phyloP scores from a whole-genome alignment of 2,888 invertebrate genomes.

The Sabellastarte sp. region DNA sequence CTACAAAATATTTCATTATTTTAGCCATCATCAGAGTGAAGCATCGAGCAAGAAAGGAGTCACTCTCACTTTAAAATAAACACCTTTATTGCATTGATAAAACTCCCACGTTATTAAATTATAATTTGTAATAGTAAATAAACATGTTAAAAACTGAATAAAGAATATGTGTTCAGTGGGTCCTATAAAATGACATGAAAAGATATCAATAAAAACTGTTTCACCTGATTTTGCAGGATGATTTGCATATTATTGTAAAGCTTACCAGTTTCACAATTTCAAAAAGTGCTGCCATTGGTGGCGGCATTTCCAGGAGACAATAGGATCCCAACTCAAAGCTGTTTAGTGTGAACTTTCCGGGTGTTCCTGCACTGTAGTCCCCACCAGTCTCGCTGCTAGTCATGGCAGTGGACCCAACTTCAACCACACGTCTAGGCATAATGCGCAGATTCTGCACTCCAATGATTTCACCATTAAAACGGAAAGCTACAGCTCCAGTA shows the following conservation, averaged over 20 bases:
- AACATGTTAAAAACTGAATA: background rate
- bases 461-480: constrained; percentile 37
- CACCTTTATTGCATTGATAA: too few relatives aligned
- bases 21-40: too few relatives aligned
- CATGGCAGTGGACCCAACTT: constrained; percentile 34
- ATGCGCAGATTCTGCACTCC: constrained; percentile 39
- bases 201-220: too few relatives aligned
- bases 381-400: constrained; percentile 34
- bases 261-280: constrained; percentile 41
- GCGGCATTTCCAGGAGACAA: constrained; percentile 34
- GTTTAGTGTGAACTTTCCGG: constrained; percentile 37
- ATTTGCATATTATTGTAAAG: too few relatives aligned
- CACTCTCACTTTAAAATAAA: too few relatives aligned
- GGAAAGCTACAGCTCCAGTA: constrained; percentile 38
- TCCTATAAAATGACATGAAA: too few relatives aligned
- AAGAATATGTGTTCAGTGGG: too few relatives aligned
- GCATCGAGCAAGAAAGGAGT: too few relatives aligned
- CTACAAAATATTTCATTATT: too few relatives aligned
- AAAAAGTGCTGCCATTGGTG: constrained; percentile 36
- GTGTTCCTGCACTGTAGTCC: constrained; percentile 26
- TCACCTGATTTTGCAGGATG: too few relatives aligned
- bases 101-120: too few relatives aligned
- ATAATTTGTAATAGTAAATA: background rate
- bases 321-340: constrained; percentile 38
- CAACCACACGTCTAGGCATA: constrained; percentile 35